A percentile compares a stretch with the other conserved stretches of the same genome.
Evolutionary conservation across 2,888 invertebrate species (phyloP).

Genomic region (Metallyticus violacea): DNA sequence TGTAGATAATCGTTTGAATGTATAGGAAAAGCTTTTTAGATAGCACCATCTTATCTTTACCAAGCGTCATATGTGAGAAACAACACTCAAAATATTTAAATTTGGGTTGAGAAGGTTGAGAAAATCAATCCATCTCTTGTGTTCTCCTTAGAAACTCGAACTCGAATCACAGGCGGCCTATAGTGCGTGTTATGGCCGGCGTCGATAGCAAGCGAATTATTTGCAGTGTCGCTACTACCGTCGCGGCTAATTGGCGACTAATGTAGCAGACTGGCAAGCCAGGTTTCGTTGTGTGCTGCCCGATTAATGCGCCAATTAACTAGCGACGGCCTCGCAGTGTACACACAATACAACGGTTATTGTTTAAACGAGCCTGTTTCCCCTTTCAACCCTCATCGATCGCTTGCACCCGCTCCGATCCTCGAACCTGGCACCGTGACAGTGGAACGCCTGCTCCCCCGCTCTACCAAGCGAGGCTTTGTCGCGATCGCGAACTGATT

Average conservation of each 20-base stretch:
- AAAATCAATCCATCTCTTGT: no score
- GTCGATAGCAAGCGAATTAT: neutral
- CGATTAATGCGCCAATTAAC: constrained; percentile 13
- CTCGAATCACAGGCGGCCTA: no score
- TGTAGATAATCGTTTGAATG: no score
- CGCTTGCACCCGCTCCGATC: neutral
- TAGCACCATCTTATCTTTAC: no score
- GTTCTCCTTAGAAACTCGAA: no score
- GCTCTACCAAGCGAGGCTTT: no score
- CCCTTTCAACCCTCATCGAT: neutral
- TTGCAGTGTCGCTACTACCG: neutral
- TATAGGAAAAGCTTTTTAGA: no score
- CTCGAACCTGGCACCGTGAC: neutral
- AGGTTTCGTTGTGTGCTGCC: neutral
- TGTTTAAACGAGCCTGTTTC: neutral
- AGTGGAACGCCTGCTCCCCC: no score
- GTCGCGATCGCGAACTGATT: neutral
- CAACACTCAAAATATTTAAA: no score
- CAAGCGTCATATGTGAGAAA: no score
- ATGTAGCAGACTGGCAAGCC: neutral
- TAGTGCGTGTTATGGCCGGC: no score
- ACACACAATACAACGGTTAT: neutral
- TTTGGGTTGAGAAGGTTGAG: no score
- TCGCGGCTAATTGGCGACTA: constrained; percentile 10
- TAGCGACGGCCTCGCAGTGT: neutral